Evolutionary conservation across 2,113 vertebrate species (phyloP), one percentile per base, ranked within the genome.

Genomic region (Hydrochoerus hydrochaeris): DNA sequence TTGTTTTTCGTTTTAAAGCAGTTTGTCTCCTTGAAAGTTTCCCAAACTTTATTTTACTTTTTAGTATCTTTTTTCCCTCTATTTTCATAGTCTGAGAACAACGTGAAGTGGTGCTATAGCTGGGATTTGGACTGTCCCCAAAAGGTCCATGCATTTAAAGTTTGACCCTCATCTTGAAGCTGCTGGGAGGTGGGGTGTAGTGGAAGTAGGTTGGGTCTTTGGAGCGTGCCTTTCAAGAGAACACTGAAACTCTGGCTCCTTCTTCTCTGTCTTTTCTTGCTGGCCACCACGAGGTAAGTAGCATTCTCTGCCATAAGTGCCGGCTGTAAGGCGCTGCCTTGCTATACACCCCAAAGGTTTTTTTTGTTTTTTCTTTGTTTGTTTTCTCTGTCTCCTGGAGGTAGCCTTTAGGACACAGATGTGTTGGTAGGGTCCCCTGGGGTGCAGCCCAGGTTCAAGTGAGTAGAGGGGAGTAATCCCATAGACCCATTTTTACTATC

Each of bases 81-180:
- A 89, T 75, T 41, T 95, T 90, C 71, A 90, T 78, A 71, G 57
- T 95, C 65, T 71, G 16, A 94, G 67, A 83, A 77, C 44, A 87
- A 14, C 1, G 3, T 69, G 2, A 9, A 24, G 7, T 35, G 77
- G 46, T 80, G 17, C 46, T 78, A 9, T 30, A 30, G 6, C 57
- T n/a, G 20, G n/a, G 46, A 54, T 80, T 28, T 54, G 30, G 16
- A 77, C 46, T 77, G 26, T 75, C 7, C 38, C 14, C 77, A 32
- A 8, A 35, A 80, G 20, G n/a, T 20, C n/a, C n/a, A 54, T 78
- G 26, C 3, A 1, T 52, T 52, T 30, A 78, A 52, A 58, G 54
- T 11, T 60, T 83, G 35, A n/a, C 28, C n/a, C 20, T 58, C 4
- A 83, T 5, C 35, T 83, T 60, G 81, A 58, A 14, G 28, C n/a